phyloP scores from a whole-genome alignment of 2,888 invertebrate genomes.

The Meandrusa payeni region DNA sequence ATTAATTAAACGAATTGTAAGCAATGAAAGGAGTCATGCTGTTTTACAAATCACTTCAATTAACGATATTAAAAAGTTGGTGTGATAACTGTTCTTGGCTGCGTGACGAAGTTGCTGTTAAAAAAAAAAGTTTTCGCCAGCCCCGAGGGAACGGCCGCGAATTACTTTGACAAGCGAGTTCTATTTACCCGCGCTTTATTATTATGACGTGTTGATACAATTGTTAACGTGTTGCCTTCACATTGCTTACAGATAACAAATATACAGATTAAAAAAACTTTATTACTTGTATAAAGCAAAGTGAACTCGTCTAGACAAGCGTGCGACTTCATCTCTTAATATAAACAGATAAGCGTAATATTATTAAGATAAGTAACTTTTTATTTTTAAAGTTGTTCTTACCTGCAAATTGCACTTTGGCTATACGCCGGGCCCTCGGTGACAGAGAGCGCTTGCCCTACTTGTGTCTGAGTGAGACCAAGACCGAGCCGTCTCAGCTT shows the following conservation, averaged over 20 bases:
- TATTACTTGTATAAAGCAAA: conserved; percentile 19
- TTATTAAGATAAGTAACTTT: conserved; percentile 3
- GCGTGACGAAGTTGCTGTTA: conserved; percentile 54
- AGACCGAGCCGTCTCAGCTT: conserved; percentile 95
- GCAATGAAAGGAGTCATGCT: conserved; percentile 80
- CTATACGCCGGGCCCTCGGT: conserved; percentile 99
- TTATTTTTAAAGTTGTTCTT: conserved; percentile 38
- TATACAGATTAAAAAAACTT: conserved; percentile 9
- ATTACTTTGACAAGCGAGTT: conserved; percentile 22
- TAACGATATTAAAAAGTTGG: conserved; percentile 78
- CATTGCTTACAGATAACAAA: conserved; percentile 23
- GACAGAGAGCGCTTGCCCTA: conserved; percentile 97
- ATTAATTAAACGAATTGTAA: conserved; percentile 79
- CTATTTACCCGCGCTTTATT: conserved; percentile 20
- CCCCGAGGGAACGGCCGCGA: conserved; percentile 28
- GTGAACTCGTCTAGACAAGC: conserved; percentile 55
- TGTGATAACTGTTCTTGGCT: conserved; percentile 61
- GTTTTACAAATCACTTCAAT: conserved; percentile 81
- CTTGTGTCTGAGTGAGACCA: conserved; percentile 97
- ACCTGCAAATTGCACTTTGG: conserved; percentile 99
- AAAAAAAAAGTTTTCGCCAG: conserved; percentile 32
- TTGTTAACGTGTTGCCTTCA: conserved; percentile 23
- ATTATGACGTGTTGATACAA: conserved; percentile 24
- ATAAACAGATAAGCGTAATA: conserved; percentile 26
- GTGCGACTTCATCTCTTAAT: conserved; percentile 63